These are phyloP conservation scores for Myotis vivesi DNA, from an alignment of 2,797 vertebrate species.

Conservation along the genomic window DNA sequence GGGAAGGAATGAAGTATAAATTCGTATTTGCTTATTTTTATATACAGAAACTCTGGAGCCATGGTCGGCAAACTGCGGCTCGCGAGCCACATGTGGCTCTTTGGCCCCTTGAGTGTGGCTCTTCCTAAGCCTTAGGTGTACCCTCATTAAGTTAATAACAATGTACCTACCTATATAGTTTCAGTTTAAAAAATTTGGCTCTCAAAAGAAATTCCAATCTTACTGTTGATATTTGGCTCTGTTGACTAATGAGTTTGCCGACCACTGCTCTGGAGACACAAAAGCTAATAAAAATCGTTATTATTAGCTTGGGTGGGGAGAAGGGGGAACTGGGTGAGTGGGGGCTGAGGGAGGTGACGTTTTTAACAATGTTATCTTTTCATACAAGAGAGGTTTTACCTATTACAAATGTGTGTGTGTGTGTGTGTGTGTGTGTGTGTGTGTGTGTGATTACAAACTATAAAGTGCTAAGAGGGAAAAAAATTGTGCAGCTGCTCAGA, in stretches of 20 bases:
- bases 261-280: background rate
- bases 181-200: no score
- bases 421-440: background rate
- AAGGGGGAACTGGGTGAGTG: background rate
- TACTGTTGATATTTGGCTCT: no score
- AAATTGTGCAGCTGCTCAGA: background rate
- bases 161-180: no score
- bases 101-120: no score
- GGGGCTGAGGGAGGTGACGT: background rate
- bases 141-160: no score
- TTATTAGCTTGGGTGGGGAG: background rate
- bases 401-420: background rate
- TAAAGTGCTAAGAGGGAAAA: background rate
- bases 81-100: no score
- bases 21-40: slow-evolving; percentile 29
- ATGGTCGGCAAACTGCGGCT: no score
- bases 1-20: background rate
- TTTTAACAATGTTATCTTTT: background rate
- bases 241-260: no score
- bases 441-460: background rate
- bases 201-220: no score
- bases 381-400: background rate
- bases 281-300: slow-evolving; percentile 34
- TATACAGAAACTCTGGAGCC: background rate
- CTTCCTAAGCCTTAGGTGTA: no score